These are phyloP conservation scores for Syngnathus typhle DNA, from an alignment of 2,113 vertebrate genomes.

Conservation along the genomic window DNA sequence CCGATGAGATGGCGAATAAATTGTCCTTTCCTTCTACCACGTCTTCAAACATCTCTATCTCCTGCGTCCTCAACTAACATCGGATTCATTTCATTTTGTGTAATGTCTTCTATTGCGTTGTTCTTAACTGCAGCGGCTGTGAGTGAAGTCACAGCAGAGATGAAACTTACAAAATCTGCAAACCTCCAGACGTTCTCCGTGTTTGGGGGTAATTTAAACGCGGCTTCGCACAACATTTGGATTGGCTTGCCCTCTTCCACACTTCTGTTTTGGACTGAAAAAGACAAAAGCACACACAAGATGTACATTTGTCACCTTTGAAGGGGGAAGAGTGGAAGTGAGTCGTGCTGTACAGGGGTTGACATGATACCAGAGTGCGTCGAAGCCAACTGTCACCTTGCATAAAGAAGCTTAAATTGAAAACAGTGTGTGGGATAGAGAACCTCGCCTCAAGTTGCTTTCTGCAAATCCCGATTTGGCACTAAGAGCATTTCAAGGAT, in stretches of 20 bases:
- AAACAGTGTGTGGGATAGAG: slow-evolving; percentile 61
- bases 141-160: too few relatives aligned
- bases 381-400: slow-evolving; percentile 67
- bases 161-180: slow-evolving; percentile 45
- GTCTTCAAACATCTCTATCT: slow-evolving; percentile 60
- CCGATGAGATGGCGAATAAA: slow-evolving; percentile 59
- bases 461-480: slow-evolving; percentile 51
- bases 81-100: too few relatives aligned
- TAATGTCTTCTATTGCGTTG: too few relatives aligned
- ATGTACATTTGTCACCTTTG: slow-evolving; percentile 35
- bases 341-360: slow-evolving; percentile 53
- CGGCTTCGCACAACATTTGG: slow-evolving; percentile 55
- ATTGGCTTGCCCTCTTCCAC: slow-evolving; percentile 56
- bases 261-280: slow-evolving; percentile 58
- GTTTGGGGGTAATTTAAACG: slow-evolving; percentile 56
- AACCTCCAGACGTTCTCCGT: slow-evolving; percentile 66
- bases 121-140: too few relatives aligned
- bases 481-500: slow-evolving; percentile 61
- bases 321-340: slow-evolving; percentile 53
- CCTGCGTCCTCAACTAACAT: slow-evolving; percentile 53
- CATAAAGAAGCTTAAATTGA: slow-evolving; percentile 67
- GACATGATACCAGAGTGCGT: slow-evolving; percentile 60
- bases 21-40: slow-evolving; percentile 58
- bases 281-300: slow-evolving; percentile 24
- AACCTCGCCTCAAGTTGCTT: slow-evolving; percentile 45